Evolutionary conservation across 2,113 vertebrate genomes (phyloP).

Genomic region (Antennarius striatus): DNA sequence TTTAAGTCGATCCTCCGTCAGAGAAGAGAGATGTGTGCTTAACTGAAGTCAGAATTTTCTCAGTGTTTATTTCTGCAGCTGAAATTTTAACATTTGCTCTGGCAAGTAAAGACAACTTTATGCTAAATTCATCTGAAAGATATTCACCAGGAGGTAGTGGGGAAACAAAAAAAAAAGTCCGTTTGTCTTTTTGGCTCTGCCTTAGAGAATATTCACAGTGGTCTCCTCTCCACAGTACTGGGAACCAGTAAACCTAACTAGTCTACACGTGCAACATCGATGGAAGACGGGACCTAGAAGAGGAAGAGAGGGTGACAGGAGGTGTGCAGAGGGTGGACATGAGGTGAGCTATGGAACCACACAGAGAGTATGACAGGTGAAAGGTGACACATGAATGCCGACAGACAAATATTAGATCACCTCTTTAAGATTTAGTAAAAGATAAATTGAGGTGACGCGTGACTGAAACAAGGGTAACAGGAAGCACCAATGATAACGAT

Average conservation of each 20-base stretch:
- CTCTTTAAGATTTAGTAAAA: constrained; percentile 49
- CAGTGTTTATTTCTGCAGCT: constrained; percentile 36
- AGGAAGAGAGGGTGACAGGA: constrained; percentile 38
- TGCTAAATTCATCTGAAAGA: constrained; percentile 41
- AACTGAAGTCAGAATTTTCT: constrained; percentile 22
- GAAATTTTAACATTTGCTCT: constrained; percentile 16
- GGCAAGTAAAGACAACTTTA: constrained; percentile 27
- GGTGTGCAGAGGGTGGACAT: constrained; percentile 43
- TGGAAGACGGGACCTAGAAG: constrained; percentile 61
- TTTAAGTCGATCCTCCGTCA: constrained; percentile 1
- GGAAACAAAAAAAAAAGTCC: constrained; percentile 41
- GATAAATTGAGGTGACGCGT: constrained; percentile 35
- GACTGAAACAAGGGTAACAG: constrained; percentile 57
- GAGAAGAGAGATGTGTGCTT: constrained; percentile 33
- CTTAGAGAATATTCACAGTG: constrained; percentile 64
- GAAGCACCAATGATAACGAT: constrained; percentile 75
- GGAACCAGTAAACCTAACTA: constrained; percentile 29
- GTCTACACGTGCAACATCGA: constrained; percentile 42
- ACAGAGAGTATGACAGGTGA: constrained; percentile 41
- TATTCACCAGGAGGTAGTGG: constrained; percentile 61
- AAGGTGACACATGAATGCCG: constrained; percentile 51
- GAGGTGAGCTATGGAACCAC: constrained; percentile 55
- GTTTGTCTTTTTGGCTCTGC: constrained; percentile 57
- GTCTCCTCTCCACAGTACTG: constrained; percentile 44
- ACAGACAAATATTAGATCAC: constrained; percentile 39